Percentiles rank a stretch among this genome's conserved stretches.
phyloP scores from a whole-genome alignment of 2,888 invertebrate genomes.

The Drosophila infuscata region DNA sequence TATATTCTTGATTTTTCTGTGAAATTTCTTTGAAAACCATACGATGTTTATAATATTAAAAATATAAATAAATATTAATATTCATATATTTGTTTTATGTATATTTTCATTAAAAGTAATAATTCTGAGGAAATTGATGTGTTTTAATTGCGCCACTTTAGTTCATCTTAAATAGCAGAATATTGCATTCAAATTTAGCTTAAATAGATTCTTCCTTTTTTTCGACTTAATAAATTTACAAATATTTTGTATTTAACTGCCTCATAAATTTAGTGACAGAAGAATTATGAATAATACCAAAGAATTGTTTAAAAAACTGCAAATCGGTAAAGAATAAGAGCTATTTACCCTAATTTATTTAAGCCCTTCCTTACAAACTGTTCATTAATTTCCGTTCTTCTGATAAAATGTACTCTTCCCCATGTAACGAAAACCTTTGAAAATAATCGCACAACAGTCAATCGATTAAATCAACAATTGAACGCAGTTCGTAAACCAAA shows the following conservation, averaged over 20 bases:
- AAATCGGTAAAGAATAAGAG: neutral
- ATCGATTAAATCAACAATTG: slow-evolving; percentile 34
- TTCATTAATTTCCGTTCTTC: neutral
- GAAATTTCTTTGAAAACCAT: too few relatives aligned
- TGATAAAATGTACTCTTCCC: neutral
- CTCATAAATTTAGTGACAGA: neutral
- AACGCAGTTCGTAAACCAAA: slow-evolving; percentile 28
- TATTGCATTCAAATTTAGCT: neutral
- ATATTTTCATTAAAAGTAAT: neutral
- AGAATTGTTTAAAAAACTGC: neutral
- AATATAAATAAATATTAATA: neutral
- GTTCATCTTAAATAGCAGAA: neutral
- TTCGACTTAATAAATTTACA: neutral
- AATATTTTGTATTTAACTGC: neutral
- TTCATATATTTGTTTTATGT: neutral
- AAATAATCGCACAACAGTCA: slow-evolving; percentile 8
- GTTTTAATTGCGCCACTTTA: neutral
- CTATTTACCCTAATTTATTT: neutral
- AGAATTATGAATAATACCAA: neutral
- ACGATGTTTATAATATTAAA: neutral
- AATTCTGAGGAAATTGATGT: neutral
- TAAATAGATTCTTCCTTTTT: neutral
- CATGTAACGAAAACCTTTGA: neutral
- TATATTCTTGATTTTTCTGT: too few relatives aligned
- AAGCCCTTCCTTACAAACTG: neutral